Evolutionary conservation across 2,888 invertebrate genomes (phyloP).

Genomic region (Augiades crinisus): DNA sequence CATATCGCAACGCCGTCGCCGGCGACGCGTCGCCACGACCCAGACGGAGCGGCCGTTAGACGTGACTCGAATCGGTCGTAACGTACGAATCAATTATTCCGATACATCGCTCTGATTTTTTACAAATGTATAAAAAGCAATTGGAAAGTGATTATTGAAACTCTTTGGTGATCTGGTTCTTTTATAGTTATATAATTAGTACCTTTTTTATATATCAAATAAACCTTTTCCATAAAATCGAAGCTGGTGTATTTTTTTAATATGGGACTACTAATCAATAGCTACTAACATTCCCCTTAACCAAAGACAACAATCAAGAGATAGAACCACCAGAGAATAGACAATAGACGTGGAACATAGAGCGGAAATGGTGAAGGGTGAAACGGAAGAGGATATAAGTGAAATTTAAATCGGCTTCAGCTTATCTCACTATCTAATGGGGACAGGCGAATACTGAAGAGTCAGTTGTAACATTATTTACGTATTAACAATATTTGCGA

Average conservation of each 20-base stretch:
- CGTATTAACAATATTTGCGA: conserved; percentile 35
- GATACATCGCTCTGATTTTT: conserved; percentile 25
- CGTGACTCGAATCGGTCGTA: conserved; percentile 15
- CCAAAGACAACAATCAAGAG: conserved; percentile 30
- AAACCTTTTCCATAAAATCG: conserved; percentile 80
- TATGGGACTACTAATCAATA: conserved; percentile 77
- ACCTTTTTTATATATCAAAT: conserved; percentile 73
- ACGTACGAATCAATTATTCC: conserved; percentile 5
- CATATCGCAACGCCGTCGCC: too few species aligned
- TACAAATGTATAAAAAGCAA: conserved; percentile 22
- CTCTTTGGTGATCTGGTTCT: conserved; percentile 75
- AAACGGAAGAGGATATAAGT: conserved; percentile 32
- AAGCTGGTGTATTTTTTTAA: conserved; percentile 80
- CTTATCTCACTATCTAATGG: conserved; percentile 62
- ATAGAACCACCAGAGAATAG: conserved; percentile 31
- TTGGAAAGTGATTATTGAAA: conserved; percentile 35
- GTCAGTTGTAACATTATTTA: conserved; percentile 38
- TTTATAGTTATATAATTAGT: conserved; percentile 58
- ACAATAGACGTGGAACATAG: conserved; percentile 35
- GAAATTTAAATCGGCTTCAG: conserved; percentile 52
- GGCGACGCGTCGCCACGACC: neutral
- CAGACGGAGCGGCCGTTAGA: neutral
- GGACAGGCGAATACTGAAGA: conserved; percentile 43
- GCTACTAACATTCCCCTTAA: conserved; percentile 63
- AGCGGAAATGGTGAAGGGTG: conserved; percentile 58